Evolutionary conservation across 2,113 vertebrate genomes (phyloP).

Genomic region (Elachura formosa): DNA sequence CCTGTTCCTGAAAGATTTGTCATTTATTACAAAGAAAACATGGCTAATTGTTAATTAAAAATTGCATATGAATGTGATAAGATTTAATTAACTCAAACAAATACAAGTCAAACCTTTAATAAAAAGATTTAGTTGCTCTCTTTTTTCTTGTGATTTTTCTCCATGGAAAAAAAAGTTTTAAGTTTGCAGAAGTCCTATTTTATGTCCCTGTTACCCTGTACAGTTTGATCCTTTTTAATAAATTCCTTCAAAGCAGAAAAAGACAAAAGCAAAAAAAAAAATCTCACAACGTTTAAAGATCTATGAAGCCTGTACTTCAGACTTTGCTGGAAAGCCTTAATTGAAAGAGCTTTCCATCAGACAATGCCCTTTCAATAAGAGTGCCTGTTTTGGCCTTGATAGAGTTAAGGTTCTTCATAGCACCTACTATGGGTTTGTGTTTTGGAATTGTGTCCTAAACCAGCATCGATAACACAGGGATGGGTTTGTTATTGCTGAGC

Average conservation of each 20-base stretch:
- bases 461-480: background rate
- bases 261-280: background rate
- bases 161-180: background rate
- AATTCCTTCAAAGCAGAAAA: background rate
- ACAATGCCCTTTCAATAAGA: background rate
- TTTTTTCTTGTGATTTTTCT: background rate
- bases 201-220: background rate
- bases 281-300: background rate
- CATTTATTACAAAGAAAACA: slow-evolving; percentile 62
- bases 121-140: background rate
- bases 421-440: accelerated
- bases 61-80: slow-evolving; percentile 40
- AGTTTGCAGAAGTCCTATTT: background rate
- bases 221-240: background rate
- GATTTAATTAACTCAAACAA: slow-evolving; percentile 67
- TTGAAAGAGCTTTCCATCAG: background rate
- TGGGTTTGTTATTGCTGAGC: background rate
- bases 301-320: background rate
- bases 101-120: slow-evolving; percentile 41
- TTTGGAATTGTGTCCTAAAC: background rate
- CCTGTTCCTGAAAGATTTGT: slow-evolving; percentile 49
- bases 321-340: background rate
- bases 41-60: slow-evolving; percentile 63
- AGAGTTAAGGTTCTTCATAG: background rate
- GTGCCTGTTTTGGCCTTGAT: background rate